Conservation (phyloP, 1,140 invertebrate genomes). For the Leptinotarsa texana region DNA sequence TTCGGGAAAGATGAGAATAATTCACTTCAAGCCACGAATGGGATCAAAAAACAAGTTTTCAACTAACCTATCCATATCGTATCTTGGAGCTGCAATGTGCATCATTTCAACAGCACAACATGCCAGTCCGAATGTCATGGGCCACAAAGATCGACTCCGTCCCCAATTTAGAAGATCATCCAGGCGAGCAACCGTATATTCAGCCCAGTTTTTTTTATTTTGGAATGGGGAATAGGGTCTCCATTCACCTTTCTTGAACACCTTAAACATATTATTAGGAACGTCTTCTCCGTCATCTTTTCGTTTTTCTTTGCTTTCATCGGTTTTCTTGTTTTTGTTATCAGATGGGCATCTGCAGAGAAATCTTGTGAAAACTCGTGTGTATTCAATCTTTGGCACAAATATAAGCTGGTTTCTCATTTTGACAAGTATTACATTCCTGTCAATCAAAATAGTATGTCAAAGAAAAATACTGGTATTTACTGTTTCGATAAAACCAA, state of each 20-base stretch:
- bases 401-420: too few species aligned
- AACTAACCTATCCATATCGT: conserved; percentile 87
- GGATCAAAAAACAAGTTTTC: not conserved
- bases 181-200: conserved; percentile 53
- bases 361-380: too few species aligned
- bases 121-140: conserved; percentile 93
- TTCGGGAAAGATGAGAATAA: too few species aligned
- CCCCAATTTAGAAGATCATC: conserved; percentile 97
- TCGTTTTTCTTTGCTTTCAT: too few species aligned
- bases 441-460: too few species aligned
- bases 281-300: not conserved
- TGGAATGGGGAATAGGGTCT: conserved; percentile 44
- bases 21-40: not conserved
- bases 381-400: too few species aligned
- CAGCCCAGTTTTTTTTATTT: conserved; percentile 30
- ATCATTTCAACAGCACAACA: conserved; percentile 99
- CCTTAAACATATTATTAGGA: conserved; percentile 25
- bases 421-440: too few species aligned
- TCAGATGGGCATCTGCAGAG: too few species aligned
- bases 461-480: too few species aligned
- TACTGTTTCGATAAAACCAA: too few species aligned
- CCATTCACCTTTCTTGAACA: conserved; percentile 30
- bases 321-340: too few species aligned
- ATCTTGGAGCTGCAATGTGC: conserved; percentile 97
- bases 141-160: conserved; percentile 91